Percentiles rank a stretch among this genome's conserved stretches.
Evolutionary conservation across 2,113 vertebrate genomes (phyloP).

Genomic region (Hiodon tergisus): DNA sequence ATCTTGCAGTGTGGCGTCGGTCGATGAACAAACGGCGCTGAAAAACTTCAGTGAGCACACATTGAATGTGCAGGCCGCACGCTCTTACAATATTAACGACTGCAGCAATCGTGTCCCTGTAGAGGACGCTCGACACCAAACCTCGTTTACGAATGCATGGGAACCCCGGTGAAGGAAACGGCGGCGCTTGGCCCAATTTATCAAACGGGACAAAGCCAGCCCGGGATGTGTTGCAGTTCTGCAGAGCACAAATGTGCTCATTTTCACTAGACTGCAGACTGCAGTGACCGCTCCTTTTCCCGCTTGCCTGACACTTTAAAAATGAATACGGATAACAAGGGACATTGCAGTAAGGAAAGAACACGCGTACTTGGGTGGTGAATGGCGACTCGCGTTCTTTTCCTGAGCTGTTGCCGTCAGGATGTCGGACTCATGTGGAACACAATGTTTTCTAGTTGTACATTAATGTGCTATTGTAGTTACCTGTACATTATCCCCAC

Average conservation of each 20-base stretch:
- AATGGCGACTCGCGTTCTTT: neutral
- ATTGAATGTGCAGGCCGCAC: too few species aligned
- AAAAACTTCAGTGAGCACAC: too few species aligned
- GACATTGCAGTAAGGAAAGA: neutral
- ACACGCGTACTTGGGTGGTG: neutral
- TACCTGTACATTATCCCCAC: neutral
- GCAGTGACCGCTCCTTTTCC: neutral
- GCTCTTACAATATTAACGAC: conserved; percentile 2
- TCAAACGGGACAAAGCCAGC: neutral
- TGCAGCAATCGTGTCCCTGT: neutral
- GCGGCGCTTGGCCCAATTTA: neutral
- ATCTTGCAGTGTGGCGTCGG: neutral
- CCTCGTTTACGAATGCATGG: too few species aligned
- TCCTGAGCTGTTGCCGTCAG: too few species aligned
- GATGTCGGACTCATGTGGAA: neutral
- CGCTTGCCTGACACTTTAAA: too few species aligned
- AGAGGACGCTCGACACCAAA: neutral
- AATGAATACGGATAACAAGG: neutral
- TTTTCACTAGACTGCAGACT: neutral
- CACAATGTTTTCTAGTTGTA: neutral
- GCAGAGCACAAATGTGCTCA: neutral
- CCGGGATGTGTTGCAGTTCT: neutral
- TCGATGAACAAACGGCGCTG: too few species aligned
- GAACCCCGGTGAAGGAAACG: too few species aligned
- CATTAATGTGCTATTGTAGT: conserved; percentile 23